phyloP scores from a whole-genome alignment of 1,140 invertebrate genomes.

The Heterodera schachtii region DNA sequence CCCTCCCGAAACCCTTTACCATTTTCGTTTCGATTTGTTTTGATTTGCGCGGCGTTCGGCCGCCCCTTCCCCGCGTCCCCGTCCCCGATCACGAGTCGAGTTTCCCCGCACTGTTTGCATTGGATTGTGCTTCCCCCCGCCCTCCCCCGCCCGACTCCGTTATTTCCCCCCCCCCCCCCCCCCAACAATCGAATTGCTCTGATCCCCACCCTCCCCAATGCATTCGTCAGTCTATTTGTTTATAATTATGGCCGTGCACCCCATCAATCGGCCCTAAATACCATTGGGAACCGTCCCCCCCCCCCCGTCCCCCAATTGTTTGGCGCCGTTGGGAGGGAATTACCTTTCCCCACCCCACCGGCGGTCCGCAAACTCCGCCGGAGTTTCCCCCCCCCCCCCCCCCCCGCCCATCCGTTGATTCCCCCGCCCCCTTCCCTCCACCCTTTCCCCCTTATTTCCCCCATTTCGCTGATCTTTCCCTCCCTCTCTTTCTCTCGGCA shows the following conservation, averaged over 20 bases:
- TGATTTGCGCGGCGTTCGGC: neutral
- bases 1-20: too few relatives aligned
- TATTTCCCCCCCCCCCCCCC: neutral
- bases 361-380: neutral
- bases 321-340: constrained; percentile 13
- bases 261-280: neutral
- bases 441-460: too few relatives aligned
- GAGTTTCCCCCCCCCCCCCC: neutral
- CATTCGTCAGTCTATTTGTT: constrained; percentile 5
- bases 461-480: neutral
- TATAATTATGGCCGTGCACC: constrained; percentile 13
- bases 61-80: neutral
- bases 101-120: constrained; percentile 2
- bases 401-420: neutral
- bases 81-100: neutral
- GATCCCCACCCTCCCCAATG: neutral
- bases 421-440: too few relatives aligned
- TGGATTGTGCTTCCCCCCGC: neutral
- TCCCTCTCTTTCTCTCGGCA: neutral
- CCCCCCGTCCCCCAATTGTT: neutral
- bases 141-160: neutral
- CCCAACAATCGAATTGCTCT: neutral
- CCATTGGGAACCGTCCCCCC: neutral
- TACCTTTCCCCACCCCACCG: neutral
- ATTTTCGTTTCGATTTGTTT: too few relatives aligned